Base-by-base conservation (phyloP, 2,797 vertebrate species). In the Luscinia luscinia region DNA sequence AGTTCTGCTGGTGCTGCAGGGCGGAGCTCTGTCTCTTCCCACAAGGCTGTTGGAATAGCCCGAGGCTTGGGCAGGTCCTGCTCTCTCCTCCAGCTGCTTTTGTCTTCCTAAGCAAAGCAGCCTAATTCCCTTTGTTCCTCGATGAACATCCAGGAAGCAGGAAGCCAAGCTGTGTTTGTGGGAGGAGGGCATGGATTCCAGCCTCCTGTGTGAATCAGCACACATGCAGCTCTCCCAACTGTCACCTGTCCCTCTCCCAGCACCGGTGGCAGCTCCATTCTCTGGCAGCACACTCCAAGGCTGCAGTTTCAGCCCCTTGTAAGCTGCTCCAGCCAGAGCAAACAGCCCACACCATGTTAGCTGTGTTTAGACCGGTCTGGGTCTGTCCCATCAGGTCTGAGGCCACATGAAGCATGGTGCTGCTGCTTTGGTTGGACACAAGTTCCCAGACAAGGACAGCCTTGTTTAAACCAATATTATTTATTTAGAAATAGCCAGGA, bases 241-340 rank as follows among this genome's bases (percentile, higher is more conserved):
- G 0, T n/a, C 66, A 9, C 41, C 38, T 7, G 2, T 61, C 63
- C 48, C 43, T 72, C 55, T 63, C 48, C 21, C 48, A 8, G n/a
- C 28, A 17, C 6, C 0, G 0, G 2, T 21, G 3, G 27, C 59
- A 40, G 34, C 34, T 59, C 52, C 2, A 0, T 51, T 76, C 32
- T 76, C 59, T 21, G 14, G 24, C 58, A 36, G 34, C n/a, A 20
- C 19, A 0, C 19, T 72, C 59, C 54, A 36, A 10, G 69, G 45
- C 46, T 15, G 15, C 3, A 19, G 59, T 40, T 73, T 76, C 64
- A 36, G 41, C 58, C 51, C 43, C 52, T 26, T 14, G 8, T 38
- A 57, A 78, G 63, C 74, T 48, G 68, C 49, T 77, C 13, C 69
- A 63, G 62, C 81, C 15, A 3, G 59, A 23, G 77, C 57, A 73